Base-by-base conservation (phyloP, 1,140 invertebrate genomes). In the Acromyrmex heyeri region DNA sequence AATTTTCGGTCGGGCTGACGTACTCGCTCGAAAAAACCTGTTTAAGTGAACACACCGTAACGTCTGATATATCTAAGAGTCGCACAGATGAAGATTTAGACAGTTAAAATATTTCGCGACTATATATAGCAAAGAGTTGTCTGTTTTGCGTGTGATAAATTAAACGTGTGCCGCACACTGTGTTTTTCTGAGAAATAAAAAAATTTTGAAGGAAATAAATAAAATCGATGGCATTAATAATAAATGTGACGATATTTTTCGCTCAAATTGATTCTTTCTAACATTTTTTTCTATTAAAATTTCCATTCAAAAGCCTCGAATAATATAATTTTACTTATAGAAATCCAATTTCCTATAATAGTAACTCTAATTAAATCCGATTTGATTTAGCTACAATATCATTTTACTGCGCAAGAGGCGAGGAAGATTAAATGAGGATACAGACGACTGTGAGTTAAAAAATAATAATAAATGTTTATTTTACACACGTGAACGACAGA, bases 401-500 rank as follows among this genome's bases (percentile, higher is more conserved):
- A 10, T 27, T 64, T 18, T 8, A 24, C 55, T 55, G 2, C 34
- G 24, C 10, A 24, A 16, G 12, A 57, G 21, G 55, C 18, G n/a
- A 64, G n/a, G 65, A 34, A 38, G 48, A 30, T 61, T 34, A 59
- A 83, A 3, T 57, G 30, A 77, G 2, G n/a, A 27, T 50, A 53
- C 34, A 57, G 30, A 65, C 61, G 73, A 90, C 65, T n/a, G 59
- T 27, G 64, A 30, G 44, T 86, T 91, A 90, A 88, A 91, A 91
- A 91, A 91, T 91, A 91, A 91, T 91, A 88, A 92, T 91, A 90
- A 90, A 93, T 90, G 92, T 93, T 94, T 95, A 95, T 94, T 94
- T 94, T 94, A 94, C 92, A 95, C 67, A 75, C 55, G 57, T 90
- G 91, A 93, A 91, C 87, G 87, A 76, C 61, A 92, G 86, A 93